Evolutionary conservation across 2,113 vertebrate genomes (phyloP).

Genomic region (Pogona vitticeps): DNA sequence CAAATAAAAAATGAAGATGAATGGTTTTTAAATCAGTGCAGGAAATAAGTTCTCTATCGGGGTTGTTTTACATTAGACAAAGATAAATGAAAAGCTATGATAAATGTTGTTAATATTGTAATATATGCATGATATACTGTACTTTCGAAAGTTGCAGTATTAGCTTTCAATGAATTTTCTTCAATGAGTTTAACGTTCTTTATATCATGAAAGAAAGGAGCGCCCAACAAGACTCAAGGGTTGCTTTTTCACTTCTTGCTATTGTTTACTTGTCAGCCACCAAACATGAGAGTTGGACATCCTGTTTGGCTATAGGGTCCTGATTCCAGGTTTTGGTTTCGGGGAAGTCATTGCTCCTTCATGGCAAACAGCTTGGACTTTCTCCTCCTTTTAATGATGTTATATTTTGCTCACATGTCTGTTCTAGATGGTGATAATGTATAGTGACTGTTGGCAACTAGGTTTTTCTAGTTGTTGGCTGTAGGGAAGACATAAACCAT

Average conservation of each 20-base stretch:
- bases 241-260: neutral
- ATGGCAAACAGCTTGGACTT: neutral
- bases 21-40: slow-evolving; percentile 35
- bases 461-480: neutral
- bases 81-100: slow-evolving; percentile 44
- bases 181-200: slow-evolving; percentile 52
- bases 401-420: neutral
- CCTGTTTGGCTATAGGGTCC: neutral
- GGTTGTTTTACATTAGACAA: slow-evolving; percentile 47
- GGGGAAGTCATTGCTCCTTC: neutral
- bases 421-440: neutral
- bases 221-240: slow-evolving; percentile 30
- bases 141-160: slow-evolving; percentile 57
- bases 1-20: slow-evolving; percentile 31
- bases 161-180: slow-evolving; percentile 18
- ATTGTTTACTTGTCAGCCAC: neutral
- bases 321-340: neutral
- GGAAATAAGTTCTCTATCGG: slow-evolving; percentile 34
- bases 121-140: slow-evolving; percentile 29
- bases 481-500: neutral
- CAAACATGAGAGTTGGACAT: neutral
- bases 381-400: neutral
- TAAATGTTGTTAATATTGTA: slow-evolving; percentile 55
- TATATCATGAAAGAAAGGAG: slow-evolving; percentile 44
- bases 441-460: too few species aligned